These are phyloP conservation scores for Pachliopta kotzebuea DNA, from an alignment of 2,888 invertebrate species.

Conservation along the genomic window DNA sequence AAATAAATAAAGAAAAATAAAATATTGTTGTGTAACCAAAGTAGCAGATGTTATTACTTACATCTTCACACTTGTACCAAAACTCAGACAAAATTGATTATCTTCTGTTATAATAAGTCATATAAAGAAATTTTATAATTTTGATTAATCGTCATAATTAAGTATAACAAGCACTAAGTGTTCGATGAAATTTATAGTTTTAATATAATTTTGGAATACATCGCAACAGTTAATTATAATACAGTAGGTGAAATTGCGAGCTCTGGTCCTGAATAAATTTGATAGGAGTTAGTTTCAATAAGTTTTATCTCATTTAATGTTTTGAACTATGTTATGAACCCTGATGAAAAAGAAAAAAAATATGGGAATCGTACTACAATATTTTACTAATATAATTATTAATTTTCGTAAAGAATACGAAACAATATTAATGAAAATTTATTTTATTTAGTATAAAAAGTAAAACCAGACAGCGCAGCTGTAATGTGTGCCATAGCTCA, in stretches of 20 bases:
- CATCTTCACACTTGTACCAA: too few relatives aligned
- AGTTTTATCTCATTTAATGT: conserved; percentile 18
- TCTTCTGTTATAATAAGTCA: too few relatives aligned
- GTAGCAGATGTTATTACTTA: too few relatives aligned
- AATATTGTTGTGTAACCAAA: too few relatives aligned
- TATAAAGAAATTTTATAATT: neutral
- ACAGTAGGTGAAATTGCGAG: neutral
- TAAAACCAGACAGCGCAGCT: too few relatives aligned
- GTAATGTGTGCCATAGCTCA: too few relatives aligned
- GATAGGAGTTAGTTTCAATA: conserved; percentile 21
- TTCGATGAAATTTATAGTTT: conserved; percentile 11
- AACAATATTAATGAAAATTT: too few relatives aligned
- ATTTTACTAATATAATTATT: neutral
- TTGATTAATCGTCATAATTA: neutral
- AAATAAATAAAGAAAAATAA: too few relatives aligned
- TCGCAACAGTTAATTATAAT: conserved; percentile 19
- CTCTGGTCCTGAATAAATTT: conserved; percentile 8
- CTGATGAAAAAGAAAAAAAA: neutral
- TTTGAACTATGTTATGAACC: conserved; percentile 12
- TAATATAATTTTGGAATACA: conserved; percentile 9
- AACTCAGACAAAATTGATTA: too few relatives aligned
- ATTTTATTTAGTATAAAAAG: too few relatives aligned
- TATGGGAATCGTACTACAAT: neutral
- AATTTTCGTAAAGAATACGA: too few relatives aligned
- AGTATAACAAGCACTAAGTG: neutral